phyloP scores from a whole-genome alignment of 2,113 vertebrate genomes.

The western clawed frog (Xenopus tropicalis) region DNA sequence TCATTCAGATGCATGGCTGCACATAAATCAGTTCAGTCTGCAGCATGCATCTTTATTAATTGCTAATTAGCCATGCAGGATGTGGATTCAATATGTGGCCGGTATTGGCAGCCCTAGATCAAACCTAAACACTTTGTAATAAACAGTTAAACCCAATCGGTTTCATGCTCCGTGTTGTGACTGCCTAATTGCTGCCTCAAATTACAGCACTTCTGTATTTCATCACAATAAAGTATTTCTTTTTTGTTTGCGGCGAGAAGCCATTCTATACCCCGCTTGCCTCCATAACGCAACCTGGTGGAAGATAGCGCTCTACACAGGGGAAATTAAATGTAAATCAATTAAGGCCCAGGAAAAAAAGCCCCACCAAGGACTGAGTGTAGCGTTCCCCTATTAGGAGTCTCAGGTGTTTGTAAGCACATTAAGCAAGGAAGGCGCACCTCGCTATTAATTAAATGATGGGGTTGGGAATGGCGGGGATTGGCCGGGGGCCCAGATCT shows the following conservation, averaged over 20 bases:
- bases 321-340: conserved; percentile 27
- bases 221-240: too few species aligned
- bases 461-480: conserved; percentile 6
- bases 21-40: too few species aligned
- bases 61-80: too few species aligned
- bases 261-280: not conserved
- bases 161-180: too few species aligned
- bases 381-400: conserved; percentile 1
- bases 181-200: too few species aligned
- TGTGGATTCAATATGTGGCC: too few species aligned
- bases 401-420: conserved; percentile 12
- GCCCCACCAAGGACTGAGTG: not conserved
- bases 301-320: not conserved
- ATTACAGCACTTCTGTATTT: not conserved
- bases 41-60: too few species aligned
- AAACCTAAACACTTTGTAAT: too few species aligned
- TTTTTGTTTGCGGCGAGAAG: too few species aligned
- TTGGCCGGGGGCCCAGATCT: conserved; percentile 12
- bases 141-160: too few species aligned
- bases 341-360: not conserved
- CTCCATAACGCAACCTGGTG: not conserved
- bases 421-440: conserved; percentile 8
- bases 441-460: conserved; percentile 25
- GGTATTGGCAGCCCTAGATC: too few species aligned
- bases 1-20: too few species aligned